phyloP scores from a whole-genome alignment of 2,797 vertebrate species.

The Amphiprion clarkii region DNA sequence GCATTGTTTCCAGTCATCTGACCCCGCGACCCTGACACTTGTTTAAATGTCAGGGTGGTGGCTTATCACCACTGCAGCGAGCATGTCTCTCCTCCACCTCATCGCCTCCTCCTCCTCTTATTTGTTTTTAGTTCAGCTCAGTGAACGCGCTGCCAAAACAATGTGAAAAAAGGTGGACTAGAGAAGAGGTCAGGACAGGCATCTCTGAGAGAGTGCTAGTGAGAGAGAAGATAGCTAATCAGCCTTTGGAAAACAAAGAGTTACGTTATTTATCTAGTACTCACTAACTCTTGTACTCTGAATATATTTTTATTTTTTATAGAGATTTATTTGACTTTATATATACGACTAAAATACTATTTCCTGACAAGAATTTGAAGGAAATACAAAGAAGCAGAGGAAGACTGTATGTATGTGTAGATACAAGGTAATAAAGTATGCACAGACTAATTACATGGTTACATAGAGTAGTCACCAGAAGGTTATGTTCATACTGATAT shows the following conservation, averaged over 20 bases:
- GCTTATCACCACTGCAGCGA: conserved; percentile 57
- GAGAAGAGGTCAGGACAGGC: conserved; percentile 57
- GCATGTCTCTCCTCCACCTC: conserved; percentile 29
- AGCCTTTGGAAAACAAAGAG: conserved; percentile 29
- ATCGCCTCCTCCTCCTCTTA: conserved; percentile 38
- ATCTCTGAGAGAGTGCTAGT: conserved; percentile 15
- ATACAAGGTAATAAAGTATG: background rate
- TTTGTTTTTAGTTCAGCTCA: conserved; percentile 65
- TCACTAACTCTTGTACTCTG: background rate
- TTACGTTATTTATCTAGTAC: background rate
- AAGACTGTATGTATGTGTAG: background rate
- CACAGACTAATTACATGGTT: background rate
- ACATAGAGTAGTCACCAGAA: too few species aligned
- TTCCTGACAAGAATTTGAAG: background rate
- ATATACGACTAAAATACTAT: background rate
- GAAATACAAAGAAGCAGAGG: background rate
- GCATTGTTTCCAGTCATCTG: conserved; percentile 67
- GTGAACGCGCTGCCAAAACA: conserved; percentile 55
- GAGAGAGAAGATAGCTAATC: conserved; percentile 25
- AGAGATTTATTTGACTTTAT: too few species aligned
- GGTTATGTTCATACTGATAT: too few species aligned
- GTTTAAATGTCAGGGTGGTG: conserved; percentile 75
- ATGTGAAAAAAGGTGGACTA: conserved; percentile 40
- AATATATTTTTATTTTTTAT: background rate
- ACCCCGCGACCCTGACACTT: conserved; percentile 67